Evolutionary conservation across 2,888 invertebrate species (phyloP), one percentile per base, ranked within the genome.

Genomic region (Mellilla xanthometata): DNA sequence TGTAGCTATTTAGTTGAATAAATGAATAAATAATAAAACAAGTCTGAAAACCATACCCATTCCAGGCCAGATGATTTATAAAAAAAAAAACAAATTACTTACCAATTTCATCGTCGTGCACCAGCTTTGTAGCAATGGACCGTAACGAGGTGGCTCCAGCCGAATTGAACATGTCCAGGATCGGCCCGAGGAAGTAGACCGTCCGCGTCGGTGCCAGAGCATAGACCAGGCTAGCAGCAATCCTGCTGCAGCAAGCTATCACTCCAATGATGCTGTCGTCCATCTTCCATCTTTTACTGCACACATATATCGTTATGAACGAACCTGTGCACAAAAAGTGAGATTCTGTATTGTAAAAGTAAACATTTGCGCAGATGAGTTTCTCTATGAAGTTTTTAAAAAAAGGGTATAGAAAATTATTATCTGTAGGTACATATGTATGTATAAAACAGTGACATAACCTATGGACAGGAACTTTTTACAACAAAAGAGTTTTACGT

Each of bases 121-220:
- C 91, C 38, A 92, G 68, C 64, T 92, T 92, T 0, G 91, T 90
- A 9, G 90, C 91, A 28, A 92, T 90, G 0, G 91, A 91, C 50
- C 92, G 76, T 51, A 92, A 74, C 0, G 91, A 91, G 1, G 92
- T 91, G 1, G 91, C 89, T 0, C 90, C 90, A 0, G 91, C 91
- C 0, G 91, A 89, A 52, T 91, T 91, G 58, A 91, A 89, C 76
- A 92, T 83, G 40, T 91, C 91, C 65, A 91, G 72, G 22, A 89
- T 68, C 3, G 90, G 90, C 11, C 91, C 91, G 39, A 91, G 60
- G 74, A 90, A 91, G 73, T 91, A 90, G 39, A 90, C 63, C 0
- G 80, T 77, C 24, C 84, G 68, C 6, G 66, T 77, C 0, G 86
- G 85, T 0, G 91, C 91, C 52, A 91, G 58, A 0, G 91, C 90